Evolutionary conservation across 2,113 vertebrate genomes (phyloP).

Genomic region (Prionailurus bengalensis): DNA sequence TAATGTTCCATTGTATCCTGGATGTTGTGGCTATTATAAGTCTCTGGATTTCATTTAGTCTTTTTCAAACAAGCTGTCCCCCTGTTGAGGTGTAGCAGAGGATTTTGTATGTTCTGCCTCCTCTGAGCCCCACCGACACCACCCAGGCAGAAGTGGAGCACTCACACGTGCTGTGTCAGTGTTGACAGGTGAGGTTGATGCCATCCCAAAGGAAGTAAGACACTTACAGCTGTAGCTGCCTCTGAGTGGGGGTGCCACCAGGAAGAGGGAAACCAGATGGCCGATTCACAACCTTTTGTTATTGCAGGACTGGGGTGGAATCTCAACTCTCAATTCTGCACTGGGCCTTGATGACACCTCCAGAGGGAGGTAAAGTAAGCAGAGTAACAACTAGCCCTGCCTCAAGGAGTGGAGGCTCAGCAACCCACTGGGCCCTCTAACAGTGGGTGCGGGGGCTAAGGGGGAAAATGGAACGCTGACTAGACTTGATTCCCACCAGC

Average conservation of each 20-base stretch:
- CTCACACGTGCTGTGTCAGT: neutral
- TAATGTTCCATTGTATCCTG: neutral
- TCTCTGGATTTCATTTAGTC: neutral
- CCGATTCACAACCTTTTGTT: neutral
- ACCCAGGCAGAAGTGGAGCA: neutral
- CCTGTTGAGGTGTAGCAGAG: neutral
- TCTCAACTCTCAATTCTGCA: neutral
- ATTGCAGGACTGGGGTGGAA: neutral
- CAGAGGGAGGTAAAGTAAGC: neutral
- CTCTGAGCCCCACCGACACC: neutral
- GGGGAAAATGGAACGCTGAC: neutral
- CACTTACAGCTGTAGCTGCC: neutral
- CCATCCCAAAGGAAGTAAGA: neutral
- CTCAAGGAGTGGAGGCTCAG: neutral
- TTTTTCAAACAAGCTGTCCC: neutral
- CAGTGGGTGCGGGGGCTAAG: too few relatives aligned
- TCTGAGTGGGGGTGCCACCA: neutral
- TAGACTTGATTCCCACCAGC: neutral
- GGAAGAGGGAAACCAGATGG: neutral
- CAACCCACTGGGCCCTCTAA: neutral
- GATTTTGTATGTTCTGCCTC: neutral
- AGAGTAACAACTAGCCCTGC: neutral
- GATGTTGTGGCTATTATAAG: neutral
- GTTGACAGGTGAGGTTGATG: neutral
- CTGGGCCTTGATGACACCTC: neutral